Percentiles rank a stretch among this genome's conserved stretches.
Conservation (phyloP, 2,113 vertebrate species). For the Erpornis zantholeuca region DNA sequence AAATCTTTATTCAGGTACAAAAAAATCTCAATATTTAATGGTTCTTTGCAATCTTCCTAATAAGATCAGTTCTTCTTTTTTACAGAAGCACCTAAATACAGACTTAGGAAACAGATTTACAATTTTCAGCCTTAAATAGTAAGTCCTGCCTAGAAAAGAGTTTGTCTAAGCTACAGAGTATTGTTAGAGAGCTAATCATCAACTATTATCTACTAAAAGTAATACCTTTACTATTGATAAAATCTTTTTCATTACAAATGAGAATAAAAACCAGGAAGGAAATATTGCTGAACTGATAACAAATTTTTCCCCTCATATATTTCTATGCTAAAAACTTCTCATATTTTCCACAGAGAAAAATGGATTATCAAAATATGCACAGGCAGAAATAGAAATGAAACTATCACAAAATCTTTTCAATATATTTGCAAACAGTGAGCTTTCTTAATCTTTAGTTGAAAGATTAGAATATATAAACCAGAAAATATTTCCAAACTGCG, state of each 20-base stretch:
- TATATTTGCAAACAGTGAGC: background rate
- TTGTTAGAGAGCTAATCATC: background rate
- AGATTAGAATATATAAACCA: background rate
- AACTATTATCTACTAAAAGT: background rate
- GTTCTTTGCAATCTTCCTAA: background rate
- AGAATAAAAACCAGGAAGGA: background rate
- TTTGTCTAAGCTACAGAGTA: background rate
- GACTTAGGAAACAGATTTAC: background rate
- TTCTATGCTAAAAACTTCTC: background rate
- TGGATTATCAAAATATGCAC: background rate
- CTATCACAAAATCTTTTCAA: background rate
- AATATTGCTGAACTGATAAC: background rate
- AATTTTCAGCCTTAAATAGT: background rate
- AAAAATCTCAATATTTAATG: background rate
- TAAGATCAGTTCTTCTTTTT: background rate
- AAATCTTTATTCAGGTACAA: background rate
- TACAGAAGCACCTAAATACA: background rate
- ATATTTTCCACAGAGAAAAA: background rate
- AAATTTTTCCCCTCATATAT: background rate
- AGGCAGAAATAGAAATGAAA: background rate
- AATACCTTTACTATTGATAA: background rate
- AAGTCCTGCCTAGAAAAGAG: background rate
- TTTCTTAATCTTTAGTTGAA: background rate
- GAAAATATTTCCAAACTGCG: background rate
- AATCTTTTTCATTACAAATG: background rate